phyloP scores from a whole-genome alignment of 2,888 invertebrate species.

The Kryphioiulus occultus region DNA sequence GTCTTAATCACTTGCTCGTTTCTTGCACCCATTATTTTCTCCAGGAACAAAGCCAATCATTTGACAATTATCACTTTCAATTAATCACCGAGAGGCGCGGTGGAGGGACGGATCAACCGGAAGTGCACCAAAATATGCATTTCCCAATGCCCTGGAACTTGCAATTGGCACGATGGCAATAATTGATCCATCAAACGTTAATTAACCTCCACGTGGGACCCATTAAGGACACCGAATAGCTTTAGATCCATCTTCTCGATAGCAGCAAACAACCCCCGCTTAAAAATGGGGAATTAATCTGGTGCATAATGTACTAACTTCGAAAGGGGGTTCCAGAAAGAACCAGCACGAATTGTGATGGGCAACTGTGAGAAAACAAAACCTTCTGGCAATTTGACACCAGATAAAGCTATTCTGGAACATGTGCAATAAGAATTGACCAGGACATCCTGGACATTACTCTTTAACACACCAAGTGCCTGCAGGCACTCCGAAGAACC shows the following conservation, averaged over 20 bases:
- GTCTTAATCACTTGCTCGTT: slow-evolving; percentile 31
- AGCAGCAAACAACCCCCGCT: background rate
- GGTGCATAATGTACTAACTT: background rate
- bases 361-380: background rate
- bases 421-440: too few relatives aligned
- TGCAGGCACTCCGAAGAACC: too few relatives aligned
- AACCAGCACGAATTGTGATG: too few relatives aligned
- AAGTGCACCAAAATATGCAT: background rate
- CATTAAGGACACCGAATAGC: slow-evolving; percentile 14
- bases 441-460: too few relatives aligned
- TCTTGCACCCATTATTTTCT: slow-evolving; percentile 19
- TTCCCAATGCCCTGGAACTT: background rate
- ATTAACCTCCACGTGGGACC: slow-evolving; percentile 9
- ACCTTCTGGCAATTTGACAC: too few relatives aligned
- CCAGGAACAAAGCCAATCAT: slow-evolving; percentile 33
- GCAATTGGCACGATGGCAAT: slow-evolving; percentile 4
- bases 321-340: background rate
- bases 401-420: too few relatives aligned
- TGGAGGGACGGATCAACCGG: background rate
- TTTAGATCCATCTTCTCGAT: slow-evolving; percentile 12
- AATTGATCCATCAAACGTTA: slow-evolving; percentile 38
- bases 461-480: too few relatives aligned
- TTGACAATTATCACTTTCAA: slow-evolving; percentile 39
- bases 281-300: background rate
- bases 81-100: background rate